Evolutionary conservation across 2,797 vertebrate genomes (phyloP), one percentile per base, ranked within the genome.

Genomic region (Syndactyla subalaris): DNA sequence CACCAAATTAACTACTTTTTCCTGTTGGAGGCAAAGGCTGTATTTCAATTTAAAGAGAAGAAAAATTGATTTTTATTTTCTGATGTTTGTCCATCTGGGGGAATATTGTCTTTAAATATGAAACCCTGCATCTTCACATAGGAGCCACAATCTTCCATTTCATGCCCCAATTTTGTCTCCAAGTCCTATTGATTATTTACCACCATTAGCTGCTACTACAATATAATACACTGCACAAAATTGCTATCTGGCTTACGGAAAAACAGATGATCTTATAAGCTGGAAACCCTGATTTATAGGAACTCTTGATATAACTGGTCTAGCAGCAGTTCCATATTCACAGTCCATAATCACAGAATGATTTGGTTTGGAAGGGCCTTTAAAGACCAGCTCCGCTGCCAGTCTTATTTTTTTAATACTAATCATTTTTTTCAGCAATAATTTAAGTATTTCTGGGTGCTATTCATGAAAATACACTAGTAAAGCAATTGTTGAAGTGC

Each of bases 281-380:
- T 52, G 27, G 18, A 2, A 84, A 43, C 52, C 45, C 41, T 78
- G 30, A 43, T 58, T 76, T 63, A 8, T 9, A 81, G 30, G 43
- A 85, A 71, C 13, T 51, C 29, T 18, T 41, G 10, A 17, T 81
- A 9, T 11, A 67, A 9, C 19, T 80, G 11, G 14, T 70, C 32
- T 73, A 76, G 41, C 29, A 62, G 26, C 12, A 51, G 82, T 82
- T 68, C 45, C 63, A 24, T 39, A 90, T 7, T 26, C n/a, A 83
- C 1, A 3, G 30, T 23, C 51, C 26, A 11, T 23, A 61, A 51
- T 26, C 11, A 14, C 5, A 30, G 32, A 70, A 49, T n/a, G 2
- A 7, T 49, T 49, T 57, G 11, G 0, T 0, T 9, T 18, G 7
- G 23, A 17, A 55, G 12, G 32, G 2, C 43, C 19, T 14, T n/a